Conservation (phyloP, 1,140 invertebrate species). For the Lucilia sericata region DNA sequence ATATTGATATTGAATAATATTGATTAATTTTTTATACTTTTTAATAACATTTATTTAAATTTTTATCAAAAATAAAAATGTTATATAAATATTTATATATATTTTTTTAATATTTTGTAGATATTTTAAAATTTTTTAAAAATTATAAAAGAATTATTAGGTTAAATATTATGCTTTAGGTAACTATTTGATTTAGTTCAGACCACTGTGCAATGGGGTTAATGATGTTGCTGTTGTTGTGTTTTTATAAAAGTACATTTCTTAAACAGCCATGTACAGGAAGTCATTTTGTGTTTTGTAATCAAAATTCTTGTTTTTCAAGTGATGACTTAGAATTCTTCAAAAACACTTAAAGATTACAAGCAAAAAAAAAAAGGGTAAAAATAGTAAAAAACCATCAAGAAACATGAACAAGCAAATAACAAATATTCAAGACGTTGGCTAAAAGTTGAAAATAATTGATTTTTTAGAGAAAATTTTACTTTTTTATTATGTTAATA, state of each 20-base stretch:
- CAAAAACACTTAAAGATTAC: background rate
- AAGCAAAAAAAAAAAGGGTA: background rate
- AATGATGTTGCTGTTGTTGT: background rate
- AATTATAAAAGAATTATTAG: too few relatives aligned
- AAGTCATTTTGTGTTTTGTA: slow-evolving; percentile 27
- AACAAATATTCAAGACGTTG: background rate
- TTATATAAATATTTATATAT: too few relatives aligned
- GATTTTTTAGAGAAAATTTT: background rate
- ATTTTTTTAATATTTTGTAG: too few relatives aligned
- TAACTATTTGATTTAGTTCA: background rate
- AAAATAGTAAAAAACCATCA: background rate
- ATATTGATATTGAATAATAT: too few relatives aligned
- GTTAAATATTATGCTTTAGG: too few relatives aligned
- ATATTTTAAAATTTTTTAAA: too few relatives aligned
- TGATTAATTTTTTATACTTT: too few relatives aligned
- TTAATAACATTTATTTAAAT: too few relatives aligned
- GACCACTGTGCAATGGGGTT: slow-evolving; percentile 20
- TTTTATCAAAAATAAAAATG: too few relatives aligned
- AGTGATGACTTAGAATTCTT: slow-evolving; percentile 23
- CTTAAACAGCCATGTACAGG: slow-evolving; percentile 5
- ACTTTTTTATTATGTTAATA: background rate
- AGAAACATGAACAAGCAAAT: slow-evolving; percentile 19
- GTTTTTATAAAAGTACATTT: background rate
- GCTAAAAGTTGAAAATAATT: background rate
- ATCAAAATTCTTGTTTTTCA: slow-evolving; percentile 14